Evolutionary conservation across 2,113 vertebrate species (phyloP), one percentile per base, ranked within the genome.

Genomic region (Rhagologus leucostigma): DNA sequence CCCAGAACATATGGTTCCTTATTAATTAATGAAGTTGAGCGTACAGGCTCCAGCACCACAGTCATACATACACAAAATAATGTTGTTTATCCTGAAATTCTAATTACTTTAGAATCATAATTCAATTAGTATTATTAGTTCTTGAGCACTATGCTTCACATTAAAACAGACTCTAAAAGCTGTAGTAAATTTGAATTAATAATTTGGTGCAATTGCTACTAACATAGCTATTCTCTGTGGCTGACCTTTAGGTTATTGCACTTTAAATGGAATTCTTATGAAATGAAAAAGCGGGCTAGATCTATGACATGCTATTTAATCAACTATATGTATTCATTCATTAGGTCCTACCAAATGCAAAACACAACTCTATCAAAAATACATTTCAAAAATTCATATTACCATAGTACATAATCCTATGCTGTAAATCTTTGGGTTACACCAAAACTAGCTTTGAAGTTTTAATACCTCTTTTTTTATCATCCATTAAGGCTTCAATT

Each of bases 401-500:
- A 26, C 8, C 42, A 35, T 22, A 64, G 67, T 73, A 83, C 42
- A 84, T 53, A 93, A 89, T 93, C 55, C 4, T 87, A 32, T 49
- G 44, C 4, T 46, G 26, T 67, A 97, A 97, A 75, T 76, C 84
- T 39, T 93, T 83, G 68, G 29, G 50, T 96, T 88, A 90, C 53
- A 95, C 46, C 30, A 95, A 97, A 93, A 73, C 30, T 89, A 91
- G 42, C 22, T 96, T 97, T 94, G 41, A 94, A 55, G 10, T 94
- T 97, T 93, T 65, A 55, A 77, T 79, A 74, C 17, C 3, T 90
- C 37, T 80, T 69, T 75, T 96, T 81, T 97, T 95, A 95, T 89
- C 93, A 77, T 84, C 69, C 47, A 90, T 94, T 97, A 96, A 96
- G 23, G 13, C 90, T 98, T 96, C 69, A 94, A 93, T 97, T 98